Conservation (phyloP, 2,113 vertebrate genomes). For the Echinops telfairi region DNA sequence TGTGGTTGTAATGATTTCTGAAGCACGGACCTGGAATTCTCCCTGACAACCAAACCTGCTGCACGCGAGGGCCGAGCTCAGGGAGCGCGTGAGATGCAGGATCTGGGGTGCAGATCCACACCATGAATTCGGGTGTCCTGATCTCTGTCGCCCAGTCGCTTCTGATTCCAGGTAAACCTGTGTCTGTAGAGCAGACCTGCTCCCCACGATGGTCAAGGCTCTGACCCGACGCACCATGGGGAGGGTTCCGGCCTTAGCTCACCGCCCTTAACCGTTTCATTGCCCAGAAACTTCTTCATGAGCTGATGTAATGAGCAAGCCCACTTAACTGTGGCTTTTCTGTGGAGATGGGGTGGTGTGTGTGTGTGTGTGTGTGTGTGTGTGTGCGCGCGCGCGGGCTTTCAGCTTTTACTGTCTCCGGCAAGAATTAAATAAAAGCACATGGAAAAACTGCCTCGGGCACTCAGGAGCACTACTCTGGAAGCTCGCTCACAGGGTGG, state of each 20-base stretch:
- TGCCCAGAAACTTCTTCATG: neutral
- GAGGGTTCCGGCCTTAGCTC: neutral
- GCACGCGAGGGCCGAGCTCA: neutral
- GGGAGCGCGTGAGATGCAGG: neutral
- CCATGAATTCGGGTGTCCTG: neutral
- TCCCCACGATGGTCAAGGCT: neutral
- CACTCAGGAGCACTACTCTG: neutral
- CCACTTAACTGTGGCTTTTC: neutral
- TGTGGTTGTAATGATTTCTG: neutral
- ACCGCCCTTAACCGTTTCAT: neutral
- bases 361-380: neutral
- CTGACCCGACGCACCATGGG: neutral
- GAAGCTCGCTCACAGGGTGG: neutral
- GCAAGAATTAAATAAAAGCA: constrained; percentile 8
- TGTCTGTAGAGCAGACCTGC: neutral
- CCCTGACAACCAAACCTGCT: neutral
- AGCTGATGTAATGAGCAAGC: neutral
- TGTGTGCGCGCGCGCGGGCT: too few relatives aligned
- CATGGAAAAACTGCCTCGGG: neutral
- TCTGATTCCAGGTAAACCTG: neutral
- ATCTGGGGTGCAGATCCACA: neutral
- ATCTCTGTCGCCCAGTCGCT: neutral
- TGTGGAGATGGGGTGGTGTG: too few relatives aligned
- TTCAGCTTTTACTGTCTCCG: neutral
- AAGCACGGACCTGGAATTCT: neutral